Conservation (phyloP, 2,113 vertebrate genomes). For the Riparia riparia region DNA sequence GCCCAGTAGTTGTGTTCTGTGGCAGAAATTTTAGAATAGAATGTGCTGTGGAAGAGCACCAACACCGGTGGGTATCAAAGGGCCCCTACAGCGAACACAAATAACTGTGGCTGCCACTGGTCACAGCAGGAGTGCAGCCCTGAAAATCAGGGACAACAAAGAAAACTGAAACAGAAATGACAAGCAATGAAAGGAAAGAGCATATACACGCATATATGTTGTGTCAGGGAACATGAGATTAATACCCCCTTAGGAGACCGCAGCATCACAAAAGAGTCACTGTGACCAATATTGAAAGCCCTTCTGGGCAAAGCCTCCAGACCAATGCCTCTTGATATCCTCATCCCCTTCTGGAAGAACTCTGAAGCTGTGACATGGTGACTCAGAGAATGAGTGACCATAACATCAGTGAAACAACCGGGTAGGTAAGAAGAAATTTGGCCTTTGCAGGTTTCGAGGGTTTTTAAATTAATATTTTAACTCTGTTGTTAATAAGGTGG, state of each 20-base stretch:
- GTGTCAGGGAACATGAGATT: neutral
- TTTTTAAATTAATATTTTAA: neutral
- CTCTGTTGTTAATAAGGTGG: neutral
- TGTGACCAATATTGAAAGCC: neutral
- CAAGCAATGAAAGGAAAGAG: neutral
- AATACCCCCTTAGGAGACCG: neutral
- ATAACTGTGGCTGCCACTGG: neutral
- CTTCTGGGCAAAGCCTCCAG: neutral
- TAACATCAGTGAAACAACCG: neutral
- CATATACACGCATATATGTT: fast-evolving
- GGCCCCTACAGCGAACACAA: neutral
- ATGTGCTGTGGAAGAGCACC: neutral
- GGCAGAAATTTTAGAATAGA: neutral
- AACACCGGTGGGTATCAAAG: neutral
- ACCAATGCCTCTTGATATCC: neutral
- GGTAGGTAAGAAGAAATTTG: neutral
- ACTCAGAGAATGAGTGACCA: neutral
- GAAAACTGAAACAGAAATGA: neutral
- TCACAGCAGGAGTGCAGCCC: neutral
- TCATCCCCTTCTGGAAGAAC: neutral
- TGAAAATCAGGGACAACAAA: neutral
- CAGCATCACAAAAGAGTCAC: neutral
- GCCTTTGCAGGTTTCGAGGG: neutral
- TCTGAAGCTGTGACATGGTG: neutral
- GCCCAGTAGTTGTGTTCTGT: neutral